Evolutionary conservation across 1,140 invertebrate genomes (phyloP).

Genomic region (Magallana angulata): DNA sequence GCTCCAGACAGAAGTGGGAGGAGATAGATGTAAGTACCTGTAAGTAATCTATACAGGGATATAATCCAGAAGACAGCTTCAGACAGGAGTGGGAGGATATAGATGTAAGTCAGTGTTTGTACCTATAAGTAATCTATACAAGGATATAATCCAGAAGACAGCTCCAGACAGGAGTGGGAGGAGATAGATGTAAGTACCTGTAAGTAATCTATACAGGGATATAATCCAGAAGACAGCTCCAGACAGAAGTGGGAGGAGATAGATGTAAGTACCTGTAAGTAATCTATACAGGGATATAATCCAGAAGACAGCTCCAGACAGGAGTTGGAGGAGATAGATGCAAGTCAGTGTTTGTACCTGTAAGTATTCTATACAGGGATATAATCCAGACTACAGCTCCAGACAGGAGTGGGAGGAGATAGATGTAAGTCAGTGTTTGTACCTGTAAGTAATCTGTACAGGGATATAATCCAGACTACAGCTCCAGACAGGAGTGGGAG

Average conservation of each 20-base stretch:
- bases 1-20: constrained; percentile 53
- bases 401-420: constrained; percentile 52
- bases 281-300: constrained; percentile 32
- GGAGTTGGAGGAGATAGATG: constrained; percentile 47
- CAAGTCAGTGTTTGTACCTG: background rate
- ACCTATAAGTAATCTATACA: background rate
- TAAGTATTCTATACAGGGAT: background rate
- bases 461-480: constrained; percentile 28
- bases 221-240: constrained; percentile 33
- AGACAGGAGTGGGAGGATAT: constrained; percentile 52
- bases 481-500: constrained; percentile 54
- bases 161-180: constrained; percentile 54
- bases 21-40: background rate
- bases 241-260: constrained; percentile 51
- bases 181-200: background rate
- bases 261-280: background rate
- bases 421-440: background rate
- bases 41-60: constrained; percentile 21
- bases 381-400: constrained; percentile 23
- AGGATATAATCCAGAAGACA: constrained; percentile 19
- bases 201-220: constrained; percentile 22
- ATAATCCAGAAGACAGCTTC: background rate
- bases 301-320: constrained; percentile 37
- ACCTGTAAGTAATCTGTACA: background rate
- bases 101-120: background rate